Conservation (phyloP, 2,888 invertebrate genomes). For the Polietes domitor region DNA sequence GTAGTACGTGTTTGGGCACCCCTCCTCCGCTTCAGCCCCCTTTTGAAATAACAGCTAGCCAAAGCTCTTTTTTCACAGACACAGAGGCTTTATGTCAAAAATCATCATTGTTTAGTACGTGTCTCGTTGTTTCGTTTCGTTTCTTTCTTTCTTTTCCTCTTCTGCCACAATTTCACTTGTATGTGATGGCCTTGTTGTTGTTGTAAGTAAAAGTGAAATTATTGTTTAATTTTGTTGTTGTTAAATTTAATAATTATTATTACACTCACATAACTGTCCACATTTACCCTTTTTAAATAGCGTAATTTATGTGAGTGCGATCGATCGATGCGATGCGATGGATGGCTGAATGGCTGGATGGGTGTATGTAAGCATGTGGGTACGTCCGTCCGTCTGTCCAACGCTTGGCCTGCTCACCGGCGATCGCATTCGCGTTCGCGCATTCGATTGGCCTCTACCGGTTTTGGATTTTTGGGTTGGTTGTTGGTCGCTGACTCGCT, state of each 20-base stretch:
- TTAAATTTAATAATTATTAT: constrained; percentile 62
- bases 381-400: too few relatives aligned
- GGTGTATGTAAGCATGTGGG: too few relatives aligned
- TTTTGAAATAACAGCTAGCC: neutral
- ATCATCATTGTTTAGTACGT: constrained; percentile 36
- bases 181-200: constrained; percentile 11
- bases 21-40: neutral
- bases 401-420: neutral
- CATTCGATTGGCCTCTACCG: constrained; percentile 20
- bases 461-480: constrained; percentile 18
- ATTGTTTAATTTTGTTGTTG: constrained; percentile 61
- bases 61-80: neutral
- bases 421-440: neutral
- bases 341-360: too few relatives aligned
- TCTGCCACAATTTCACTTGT: constrained; percentile 60
- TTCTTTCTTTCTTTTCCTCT: neutral
- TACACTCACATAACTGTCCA: constrained; percentile 50
- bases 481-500: neutral
- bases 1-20: neutral
- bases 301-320: neutral
- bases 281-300: neutral
- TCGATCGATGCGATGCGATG: neutral
- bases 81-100: constrained; percentile 51
- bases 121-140: neutral
- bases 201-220: constrained; percentile 67